Conservation (phyloP, 2,888 invertebrate genomes). For the Agriopis leucophaearia region DNA sequence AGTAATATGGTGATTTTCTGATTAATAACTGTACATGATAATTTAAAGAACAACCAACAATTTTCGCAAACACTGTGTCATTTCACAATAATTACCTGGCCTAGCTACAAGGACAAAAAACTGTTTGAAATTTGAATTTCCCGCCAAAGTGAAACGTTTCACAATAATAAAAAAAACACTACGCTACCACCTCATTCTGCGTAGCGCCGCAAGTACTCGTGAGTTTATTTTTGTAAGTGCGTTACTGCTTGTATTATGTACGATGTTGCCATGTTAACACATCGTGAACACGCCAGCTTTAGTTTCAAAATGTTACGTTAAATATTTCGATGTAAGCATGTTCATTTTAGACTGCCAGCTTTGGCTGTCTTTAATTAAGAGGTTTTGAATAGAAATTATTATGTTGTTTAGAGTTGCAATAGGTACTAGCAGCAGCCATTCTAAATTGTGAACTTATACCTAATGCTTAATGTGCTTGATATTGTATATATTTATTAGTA, state of each 20-base stretch:
- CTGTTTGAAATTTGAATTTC: no score
- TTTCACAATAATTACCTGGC: no score
- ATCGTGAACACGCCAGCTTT: slow-evolving; percentile 36
- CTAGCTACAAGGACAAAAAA: no score
- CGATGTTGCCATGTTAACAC: slow-evolving; percentile 36
- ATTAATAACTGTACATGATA: no score
- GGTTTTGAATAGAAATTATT: slow-evolving; percentile 27
- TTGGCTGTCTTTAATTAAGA: slow-evolving; percentile 43
- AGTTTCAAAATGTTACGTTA: slow-evolving; percentile 54
- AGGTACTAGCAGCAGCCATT: neutral
- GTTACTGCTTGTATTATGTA: slow-evolving; percentile 23
- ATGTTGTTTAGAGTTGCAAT: slow-evolving; percentile 3
- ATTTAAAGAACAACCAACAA: no score
- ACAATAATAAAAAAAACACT: no score
- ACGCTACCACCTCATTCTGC: no score
- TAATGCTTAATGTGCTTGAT: no score
- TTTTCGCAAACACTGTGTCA: no score
- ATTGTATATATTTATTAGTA: neutral
- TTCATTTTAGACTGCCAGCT: slow-evolving; percentile 33
- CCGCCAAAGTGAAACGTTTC: no score
- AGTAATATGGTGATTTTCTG: no score
- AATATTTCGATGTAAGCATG: slow-evolving; percentile 54
- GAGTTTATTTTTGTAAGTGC: neutral
- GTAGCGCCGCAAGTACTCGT: neutral
- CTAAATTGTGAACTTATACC: neutral